Base-by-base conservation (phyloP, 2,888 invertebrate species). In the Polydrusus pterygomalis region DNA sequence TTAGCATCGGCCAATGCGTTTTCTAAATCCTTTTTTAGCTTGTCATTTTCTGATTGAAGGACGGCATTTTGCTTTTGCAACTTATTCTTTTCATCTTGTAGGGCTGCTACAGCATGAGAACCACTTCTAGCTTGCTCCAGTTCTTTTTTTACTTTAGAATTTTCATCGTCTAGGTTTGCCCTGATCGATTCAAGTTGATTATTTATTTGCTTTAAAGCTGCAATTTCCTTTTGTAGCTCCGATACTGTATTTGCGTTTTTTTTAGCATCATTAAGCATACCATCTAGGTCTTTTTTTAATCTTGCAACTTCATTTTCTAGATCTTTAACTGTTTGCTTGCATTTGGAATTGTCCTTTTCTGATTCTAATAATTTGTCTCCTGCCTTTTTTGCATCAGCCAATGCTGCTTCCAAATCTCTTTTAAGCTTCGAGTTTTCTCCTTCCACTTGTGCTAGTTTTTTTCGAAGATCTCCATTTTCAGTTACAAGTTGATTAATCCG, bases 241-340 rank as follows among this genome's bases (percentile, higher is more conserved):
- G 75, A 43, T n/a, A 77, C 58, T 7, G 71, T 77, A 13, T 77
- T 68, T 17, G 78, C 68, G 13, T 65, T 79, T 49, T 79, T 78
- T 67, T 77, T 80, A 10, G 80, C 78, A 13, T 79, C 74, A 68
- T 74, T 77, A 63, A 81, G 65, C 43, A 74, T 49, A 3, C 45
- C 54, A 64, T 82, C 82, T n/a, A 83, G 58, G 49, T 83, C 82
- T 67, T 78, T 78, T 68, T 80, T 81, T 51, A 82, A 60, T 63
- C 77, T 78, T 9, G 73, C 75, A 30, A 80, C 67, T 69, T 82
- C 81, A 5, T 72, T 72, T 79, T 81, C 80, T 11, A 81, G 60
- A 51, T 78, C 78, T 38, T 58, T 78, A 25, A 80, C 77, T 5
- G 68, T 76, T 58, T 81, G 79, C 47, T 77, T 74, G 25, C 73